Percentiles rank a stretch among this genome's conserved stretches.
Evolutionary conservation across 2,888 invertebrate genomes (phyloP).

Genomic region (Podotricha telesiphe): DNA sequence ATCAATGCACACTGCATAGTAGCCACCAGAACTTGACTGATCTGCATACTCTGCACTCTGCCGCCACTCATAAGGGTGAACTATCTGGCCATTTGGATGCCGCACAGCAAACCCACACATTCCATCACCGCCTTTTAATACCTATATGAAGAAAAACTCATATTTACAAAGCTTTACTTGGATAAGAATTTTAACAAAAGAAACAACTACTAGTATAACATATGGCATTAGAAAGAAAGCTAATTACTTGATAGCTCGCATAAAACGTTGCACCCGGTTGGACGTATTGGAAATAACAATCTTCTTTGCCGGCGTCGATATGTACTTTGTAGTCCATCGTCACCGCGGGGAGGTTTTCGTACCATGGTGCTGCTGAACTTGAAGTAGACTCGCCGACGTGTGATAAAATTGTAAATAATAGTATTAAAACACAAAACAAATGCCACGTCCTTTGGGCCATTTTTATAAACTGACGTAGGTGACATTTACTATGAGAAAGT

Average conservation of each 20-base stretch:
- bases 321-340: conserved; percentile 98
- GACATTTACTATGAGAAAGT: conserved; percentile 40
- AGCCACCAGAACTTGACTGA: conserved; percentile 90
- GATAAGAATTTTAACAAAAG: neutral
- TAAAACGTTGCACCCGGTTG: conserved; percentile 96
- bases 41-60: conserved; percentile 95
- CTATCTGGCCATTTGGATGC: conserved; percentile 92
- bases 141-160: conserved; percentile 82
- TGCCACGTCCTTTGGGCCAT: conserved; percentile 83
- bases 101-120: conserved; percentile 96
- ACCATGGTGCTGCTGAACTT: conserved; percentile 88
- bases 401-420: conserved; percentile 80
- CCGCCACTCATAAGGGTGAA: conserved; percentile 95
- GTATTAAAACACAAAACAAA: conserved; percentile 71
- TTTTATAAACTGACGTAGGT: conserved; percentile 52
- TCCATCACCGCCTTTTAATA: conserved; percentile 95
- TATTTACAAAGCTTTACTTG: neutral
- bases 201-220: conserved; percentile 5
- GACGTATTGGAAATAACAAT: conserved; percentile 97
- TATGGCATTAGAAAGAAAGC: conserved; percentile 35
- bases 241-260: conserved; percentile 94
- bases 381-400: conserved; percentile 77
- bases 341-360: conserved; percentile 94
- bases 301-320: conserved; percentile 95
- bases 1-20: conserved; percentile 95